Base-by-base conservation (phyloP, 2,797 vertebrate genomes). In the Dipus sagitta region DNA sequence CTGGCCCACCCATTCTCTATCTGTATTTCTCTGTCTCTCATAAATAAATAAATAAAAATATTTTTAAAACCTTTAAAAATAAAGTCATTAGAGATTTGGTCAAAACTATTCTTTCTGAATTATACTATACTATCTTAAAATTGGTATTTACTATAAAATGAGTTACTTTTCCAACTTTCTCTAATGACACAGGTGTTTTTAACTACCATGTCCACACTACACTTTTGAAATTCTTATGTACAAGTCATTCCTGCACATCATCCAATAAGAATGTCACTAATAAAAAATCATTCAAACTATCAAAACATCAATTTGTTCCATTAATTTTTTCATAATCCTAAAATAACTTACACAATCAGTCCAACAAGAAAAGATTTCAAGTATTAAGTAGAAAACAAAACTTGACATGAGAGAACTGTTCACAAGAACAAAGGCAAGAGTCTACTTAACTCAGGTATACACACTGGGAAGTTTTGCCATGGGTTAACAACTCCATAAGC, bases 51-150 rank as follows among this genome's bases (percentile, higher is more conserved):
- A 38, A 38, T 38, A 38, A 38, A 38, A 38, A 38, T 38, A 38
- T 38, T 38, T 38, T 38, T 38, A 3, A 38, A 38, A 38, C 38
- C 38, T 38, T 38, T 38, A 38, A 38, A 38, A 38, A 38, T 38
- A 74, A 95, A 92, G 11, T 88, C 62, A 87, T 92, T 91, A 86
- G 75, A 95, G 77, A 92, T 83, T 72, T 94, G 26, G 85, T 86
- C 21, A 92, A 89, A 87, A 65, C 10, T 87, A 87, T 67, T 92
- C 30, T 92, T 72, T 96, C 75, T 64, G 30, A 67, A 47, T 77
- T 82, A 52, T 80, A 70, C 23, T 79, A 21, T 82, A 71, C 32
- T 88, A n/a, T 79, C 80, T 87, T 87, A 85, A 96, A 92, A 54
- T 52, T 93, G 60, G 68, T 92, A 89, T 60, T 93, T 90, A 78